A percentile compares a stretch with the other conserved stretches of the same genome.
Evolutionary conservation across 2,113 vertebrate species (phyloP).

Genomic region (Ictalurus punctatus): DNA sequence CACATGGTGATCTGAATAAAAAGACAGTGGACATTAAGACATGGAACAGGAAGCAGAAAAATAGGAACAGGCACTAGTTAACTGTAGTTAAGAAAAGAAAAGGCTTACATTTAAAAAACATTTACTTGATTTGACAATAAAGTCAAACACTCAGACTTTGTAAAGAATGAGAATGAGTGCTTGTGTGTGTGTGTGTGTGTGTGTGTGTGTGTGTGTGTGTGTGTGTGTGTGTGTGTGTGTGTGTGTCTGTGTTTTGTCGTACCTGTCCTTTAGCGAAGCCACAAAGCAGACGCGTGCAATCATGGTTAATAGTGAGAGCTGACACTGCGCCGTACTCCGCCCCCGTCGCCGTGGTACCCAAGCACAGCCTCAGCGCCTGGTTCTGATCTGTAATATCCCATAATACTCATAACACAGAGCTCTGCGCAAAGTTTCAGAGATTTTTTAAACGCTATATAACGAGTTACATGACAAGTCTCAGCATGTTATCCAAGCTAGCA

Average conservation of each 20-base stretch:
- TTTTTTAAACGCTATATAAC: not conserved
- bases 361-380: conserved; percentile 91
- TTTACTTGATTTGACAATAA: not conserved
- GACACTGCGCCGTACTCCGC: conserved; percentile 94
- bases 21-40: not conserved
- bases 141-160: not conserved
- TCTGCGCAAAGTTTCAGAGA: not conserved
- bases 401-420: conserved; percentile 3
- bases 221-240: not conserved
- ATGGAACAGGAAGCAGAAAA: not conserved
- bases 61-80: not conserved
- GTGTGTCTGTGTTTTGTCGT: not conserved
- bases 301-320: conserved; percentile 93
- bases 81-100: not conserved
- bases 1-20: conserved; percentile 92
- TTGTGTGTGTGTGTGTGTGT: not conserved
- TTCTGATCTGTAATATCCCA: conserved; percentile 80
- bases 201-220: conserved; percentile 4
- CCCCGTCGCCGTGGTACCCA: conserved; percentile 90
- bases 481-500: conserved; percentile 37
- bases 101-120: not conserved
- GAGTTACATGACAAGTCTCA: not conserved
- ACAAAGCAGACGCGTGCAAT: conserved; percentile 94
- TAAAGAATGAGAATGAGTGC: not conserved
- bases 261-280: conserved; percentile 99